phyloP scores from a whole-genome alignment of 2,888 invertebrate species.

The Drosophila recens region DNA sequence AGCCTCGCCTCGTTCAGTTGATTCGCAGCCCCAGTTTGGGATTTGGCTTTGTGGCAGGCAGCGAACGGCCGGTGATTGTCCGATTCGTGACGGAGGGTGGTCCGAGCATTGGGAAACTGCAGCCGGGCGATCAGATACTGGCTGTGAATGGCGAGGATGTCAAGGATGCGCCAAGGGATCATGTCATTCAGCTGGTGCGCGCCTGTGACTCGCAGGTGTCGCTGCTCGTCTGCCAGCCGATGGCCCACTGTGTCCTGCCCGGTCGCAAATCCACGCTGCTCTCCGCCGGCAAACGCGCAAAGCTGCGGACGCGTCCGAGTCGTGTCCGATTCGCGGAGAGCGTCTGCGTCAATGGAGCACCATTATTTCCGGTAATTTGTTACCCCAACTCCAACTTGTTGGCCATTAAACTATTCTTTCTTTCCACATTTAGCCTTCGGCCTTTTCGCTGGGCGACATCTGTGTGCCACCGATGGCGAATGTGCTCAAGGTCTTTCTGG shows the following conservation, averaged over 20 bases:
- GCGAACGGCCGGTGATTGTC: slow-evolving; percentile 96
- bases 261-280: slow-evolving; percentile 92
- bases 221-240: slow-evolving; percentile 93
- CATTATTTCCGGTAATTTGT: slow-evolving; percentile 89
- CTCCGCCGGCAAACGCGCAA: slow-evolving; percentile 94
- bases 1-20: slow-evolving; percentile 91
- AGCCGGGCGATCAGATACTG: slow-evolving; percentile 96
- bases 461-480: slow-evolving; percentile 97
- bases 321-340: slow-evolving; percentile 96
- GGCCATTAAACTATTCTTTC: background rate
- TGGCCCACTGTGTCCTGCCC: slow-evolving; percentile 87
- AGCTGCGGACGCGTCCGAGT: slow-evolving; percentile 92
- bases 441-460: slow-evolving; percentile 92
- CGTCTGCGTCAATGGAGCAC: slow-evolving; percentile 93
- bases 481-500: slow-evolving; percentile 96
- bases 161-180: slow-evolving; percentile 92
- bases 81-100: slow-evolving; percentile 95
- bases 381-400: slow-evolving; percentile 65
- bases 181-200: slow-evolving; percentile 94
- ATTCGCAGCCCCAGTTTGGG: slow-evolving; percentile 92
- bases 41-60: slow-evolving; percentile 98
- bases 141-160: slow-evolving; percentile 97
- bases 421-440: slow-evolving; percentile 89
- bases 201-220: slow-evolving; percentile 92
- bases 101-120: slow-evolving; percentile 95